Evolutionary conservation across 2,888 invertebrate genomes (phyloP).

Genomic region (Cryptocephalus primarius): DNA sequence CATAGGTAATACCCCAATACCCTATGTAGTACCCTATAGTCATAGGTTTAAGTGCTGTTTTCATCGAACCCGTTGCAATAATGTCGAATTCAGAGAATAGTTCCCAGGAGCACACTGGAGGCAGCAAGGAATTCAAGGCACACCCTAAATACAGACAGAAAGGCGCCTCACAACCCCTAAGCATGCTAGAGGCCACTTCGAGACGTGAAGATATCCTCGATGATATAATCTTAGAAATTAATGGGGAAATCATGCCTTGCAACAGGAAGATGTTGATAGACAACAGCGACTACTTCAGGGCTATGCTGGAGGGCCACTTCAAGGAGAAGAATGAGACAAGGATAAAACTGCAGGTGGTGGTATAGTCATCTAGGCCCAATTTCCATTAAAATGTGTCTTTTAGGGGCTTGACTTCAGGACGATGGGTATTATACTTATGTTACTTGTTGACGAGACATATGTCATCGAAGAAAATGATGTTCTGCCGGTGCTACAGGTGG

Average conservation of each 20-base stretch:
- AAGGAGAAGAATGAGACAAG: slow-evolving; percentile 28
- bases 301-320: slow-evolving; percentile 38
- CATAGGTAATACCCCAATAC: too few species aligned
- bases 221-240: slow-evolving; percentile 15
- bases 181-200: too few species aligned
- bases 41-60: too few species aligned
- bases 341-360: slow-evolving; percentile 32
- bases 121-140: too few species aligned
- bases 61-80: too few species aligned
- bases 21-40: too few species aligned
- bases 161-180: too few species aligned
- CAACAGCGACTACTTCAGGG: slow-evolving; percentile 39
- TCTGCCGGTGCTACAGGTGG: slow-evolving; percentile 29
- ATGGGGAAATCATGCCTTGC: slow-evolving; percentile 12
- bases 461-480: slow-evolving; percentile 25
- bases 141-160: too few species aligned
- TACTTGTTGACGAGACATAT: slow-evolving; percentile 23
- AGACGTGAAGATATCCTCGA: not conserved
- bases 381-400: slow-evolving; percentile 9
- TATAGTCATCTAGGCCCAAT: not conserved
- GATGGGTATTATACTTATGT: slow-evolving; percentile 30
- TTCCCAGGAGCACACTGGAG: too few species aligned
- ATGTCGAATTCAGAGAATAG: too few species aligned
- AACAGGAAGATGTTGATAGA: slow-evolving; percentile 23
- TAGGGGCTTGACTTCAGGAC: slow-evolving; percentile 34